Evolutionary conservation across 1,140 invertebrate species (phyloP), one percentile per base, ranked within the genome.

Genomic region (Chelonus insularis): DNA sequence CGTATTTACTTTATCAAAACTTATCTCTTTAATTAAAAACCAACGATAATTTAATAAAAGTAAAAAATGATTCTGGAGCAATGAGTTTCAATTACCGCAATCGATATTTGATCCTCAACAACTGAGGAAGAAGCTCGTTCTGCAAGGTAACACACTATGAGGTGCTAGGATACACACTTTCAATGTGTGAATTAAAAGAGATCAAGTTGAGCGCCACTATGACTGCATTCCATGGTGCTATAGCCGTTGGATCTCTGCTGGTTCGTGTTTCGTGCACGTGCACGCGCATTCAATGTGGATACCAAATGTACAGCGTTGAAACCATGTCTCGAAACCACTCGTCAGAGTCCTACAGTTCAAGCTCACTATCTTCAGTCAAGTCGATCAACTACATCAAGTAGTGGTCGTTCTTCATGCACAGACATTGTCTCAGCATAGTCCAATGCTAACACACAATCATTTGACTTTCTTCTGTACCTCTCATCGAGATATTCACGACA

Each of bases 131-230:
- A 43, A 43, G 41, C 41, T 8, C 12, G 41, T 43, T 16, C 14
- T 16, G 41, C 12, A 16, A 16, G 41, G 25, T n/a, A 34, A 16
- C 23, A 34, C 25, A 51, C 11, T 11, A 8, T 32, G 9, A 12
- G 52, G 57, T 43, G 36, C 47, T 39, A 47, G 52, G 48, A 34
- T 14, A n/a, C 12, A 12, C 29, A 34, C 48, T 9, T 36, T 4
- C n/a, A 12, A 48, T 75, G 76, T 75, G 77, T 69, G 75, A 74
- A 74, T 77, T 76, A 73, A 77, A 73, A 79, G 73, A 67, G 55
- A 34, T 63, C 76, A 72, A 77, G 77, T 81, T 81, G 79, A 81
- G 79, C 77, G 77, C 79, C 79, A 77, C 78, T 80, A 79, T 68
- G 73, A 79, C 78, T 72, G 76, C 79, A 81, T 81, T 81, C 79